Percentiles rank a stretch among this genome's conserved stretches.
Conservation (phyloP, 2,888 invertebrate genomes). For the Nebria brevicollis region DNA sequence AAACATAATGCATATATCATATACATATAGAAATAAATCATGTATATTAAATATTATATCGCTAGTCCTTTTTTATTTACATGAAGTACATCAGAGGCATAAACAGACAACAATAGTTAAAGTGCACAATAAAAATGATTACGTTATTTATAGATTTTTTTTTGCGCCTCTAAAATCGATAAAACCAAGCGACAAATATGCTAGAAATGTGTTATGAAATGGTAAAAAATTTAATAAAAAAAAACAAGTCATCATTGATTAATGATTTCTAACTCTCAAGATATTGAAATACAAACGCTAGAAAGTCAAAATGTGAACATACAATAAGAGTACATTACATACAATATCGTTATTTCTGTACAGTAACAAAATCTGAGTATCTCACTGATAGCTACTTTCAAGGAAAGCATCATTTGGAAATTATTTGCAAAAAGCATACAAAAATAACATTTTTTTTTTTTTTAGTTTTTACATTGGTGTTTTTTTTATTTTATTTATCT, state of each 20-base stretch:
- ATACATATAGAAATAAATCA: conserved; percentile 40
- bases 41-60: conserved; percentile 32
- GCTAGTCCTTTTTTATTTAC: conserved; percentile 39
- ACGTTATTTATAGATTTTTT: conserved; percentile 20
- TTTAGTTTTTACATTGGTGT: conserved; percentile 31
- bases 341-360: conserved; percentile 38
- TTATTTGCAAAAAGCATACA: conserved; percentile 23
- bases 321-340: conserved; percentile 27
- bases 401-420: conserved; percentile 25
- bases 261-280: conserved; percentile 6
- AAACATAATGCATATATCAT: conserved; percentile 40
- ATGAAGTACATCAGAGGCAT: conserved; percentile 42
- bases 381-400: conserved; percentile 38
- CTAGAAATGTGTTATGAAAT: not conserved
- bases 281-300: conserved; percentile 23
- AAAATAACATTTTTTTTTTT: conserved; percentile 22
- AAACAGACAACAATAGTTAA: conserved; percentile 27
- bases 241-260: not conserved
- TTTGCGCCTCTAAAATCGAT: conserved; percentile 24
- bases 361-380: conserved; percentile 33
- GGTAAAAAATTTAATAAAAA: conserved; percentile 17
- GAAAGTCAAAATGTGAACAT: conserved; percentile 24
- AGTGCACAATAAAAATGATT: conserved; percentile 29
- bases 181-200: conserved; percentile 34
- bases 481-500: conserved; percentile 17